phyloP scores from a whole-genome alignment of 2,888 invertebrate species.

The Nymphalis c-album region DNA sequence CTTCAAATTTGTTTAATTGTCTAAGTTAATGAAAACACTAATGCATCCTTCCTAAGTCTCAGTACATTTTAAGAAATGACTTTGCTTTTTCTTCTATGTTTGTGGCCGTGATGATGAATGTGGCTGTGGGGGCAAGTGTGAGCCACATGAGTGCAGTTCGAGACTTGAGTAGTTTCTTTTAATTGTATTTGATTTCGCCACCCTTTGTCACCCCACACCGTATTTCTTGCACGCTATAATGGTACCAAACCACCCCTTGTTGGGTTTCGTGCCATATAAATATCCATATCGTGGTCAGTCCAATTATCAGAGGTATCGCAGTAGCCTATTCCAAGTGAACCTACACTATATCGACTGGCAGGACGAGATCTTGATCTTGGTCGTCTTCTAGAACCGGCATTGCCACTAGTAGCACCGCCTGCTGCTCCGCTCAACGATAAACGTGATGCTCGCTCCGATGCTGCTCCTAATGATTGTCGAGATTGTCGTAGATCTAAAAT shows the following conservation, averaged over 20 bases:
- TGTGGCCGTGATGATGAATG: conserved; percentile 36
- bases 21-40: too few species aligned
- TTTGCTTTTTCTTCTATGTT: conserved; percentile 31
- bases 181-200: conserved; percentile 52
- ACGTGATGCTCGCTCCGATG: conserved; percentile 90
- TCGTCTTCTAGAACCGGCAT: conserved; percentile 84
- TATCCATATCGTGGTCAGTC: conserved; percentile 98
- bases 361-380: conserved; percentile 91
- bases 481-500: conserved; percentile 90
- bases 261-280: conserved; percentile 95
- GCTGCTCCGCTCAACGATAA: conserved; percentile 86
- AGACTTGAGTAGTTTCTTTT: conserved; percentile 46
- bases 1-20: too few species aligned
- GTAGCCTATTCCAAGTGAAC: conserved; percentile 92
- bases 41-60: too few species aligned
- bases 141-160: conserved; percentile 55
- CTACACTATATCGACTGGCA: conserved; percentile 89
- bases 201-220: conserved; percentile 51
- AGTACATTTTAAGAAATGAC: conserved; percentile 3
- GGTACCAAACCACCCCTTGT: conserved; percentile 92
- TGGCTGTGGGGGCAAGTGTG: conserved; percentile 43
- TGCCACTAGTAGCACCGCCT: conserved; percentile 83
- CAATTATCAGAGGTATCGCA: conserved; percentile 95
- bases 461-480: conserved; percentile 90
- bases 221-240: conserved; percentile 80